These are phyloP conservation scores for Coilia nasus DNA, from an alignment of 2,797 vertebrate genomes.

Conservation along the genomic window DNA sequence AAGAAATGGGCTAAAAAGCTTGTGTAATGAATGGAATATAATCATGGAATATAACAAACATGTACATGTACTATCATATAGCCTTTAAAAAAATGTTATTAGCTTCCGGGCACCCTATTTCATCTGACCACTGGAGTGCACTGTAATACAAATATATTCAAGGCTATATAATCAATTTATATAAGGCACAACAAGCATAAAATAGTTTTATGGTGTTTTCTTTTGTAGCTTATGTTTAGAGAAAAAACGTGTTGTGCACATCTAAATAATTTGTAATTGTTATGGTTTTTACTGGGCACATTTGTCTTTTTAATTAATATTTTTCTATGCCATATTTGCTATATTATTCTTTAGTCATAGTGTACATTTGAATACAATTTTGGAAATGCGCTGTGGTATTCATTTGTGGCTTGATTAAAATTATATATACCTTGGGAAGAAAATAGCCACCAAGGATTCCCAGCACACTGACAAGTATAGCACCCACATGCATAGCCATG, in stretches of 20 bases:
- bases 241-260: too few species aligned
- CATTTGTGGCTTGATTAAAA: slow-evolving; percentile 75
- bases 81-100: not conserved
- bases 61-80: not conserved
- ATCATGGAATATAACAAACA: not conserved
- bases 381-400: slow-evolving; percentile 82
- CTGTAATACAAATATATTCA: not conserved
- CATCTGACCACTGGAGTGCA: slow-evolving; percentile 5
- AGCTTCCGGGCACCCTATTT: not conserved
- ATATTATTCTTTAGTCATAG: slow-evolving; percentile 74
- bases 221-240: too few species aligned
- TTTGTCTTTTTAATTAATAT: not conserved
- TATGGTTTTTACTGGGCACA: not conserved
- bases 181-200: not conserved
- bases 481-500: slow-evolving; percentile 70
- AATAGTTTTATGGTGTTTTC: not conserved
- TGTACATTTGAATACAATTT: slow-evolving; percentile 86
- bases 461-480: slow-evolving; percentile 77
- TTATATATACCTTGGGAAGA: slow-evolving; percentile 82
- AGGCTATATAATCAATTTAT: not conserved
- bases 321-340: not conserved
- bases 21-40: not conserved
- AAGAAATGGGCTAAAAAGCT: not conserved
- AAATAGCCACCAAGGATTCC: slow-evolving; percentile 81
- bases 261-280: not conserved